phyloP scores from a whole-genome alignment of 1,140 invertebrate species.

The Nephila pilipes region DNA sequence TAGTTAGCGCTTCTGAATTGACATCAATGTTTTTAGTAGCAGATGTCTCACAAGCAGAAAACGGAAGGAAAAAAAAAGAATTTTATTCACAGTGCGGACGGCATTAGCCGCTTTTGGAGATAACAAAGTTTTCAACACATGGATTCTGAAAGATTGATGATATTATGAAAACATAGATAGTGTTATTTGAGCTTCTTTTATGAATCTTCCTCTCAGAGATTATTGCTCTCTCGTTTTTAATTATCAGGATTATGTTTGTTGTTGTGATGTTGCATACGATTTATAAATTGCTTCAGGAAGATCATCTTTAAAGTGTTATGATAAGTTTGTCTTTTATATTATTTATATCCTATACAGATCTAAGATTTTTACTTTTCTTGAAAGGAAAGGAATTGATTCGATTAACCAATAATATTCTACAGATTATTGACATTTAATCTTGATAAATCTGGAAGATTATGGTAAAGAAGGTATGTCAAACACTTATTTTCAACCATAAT shows the following conservation, averaged over 20 bases:
- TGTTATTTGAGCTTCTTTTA: neutral
- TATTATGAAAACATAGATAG: neutral
- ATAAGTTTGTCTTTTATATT: too few species aligned
- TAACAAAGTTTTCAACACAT: slow-evolving; percentile 27
- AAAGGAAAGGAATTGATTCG: too few species aligned
- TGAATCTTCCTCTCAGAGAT: neutral
- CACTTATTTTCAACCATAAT: too few species aligned
- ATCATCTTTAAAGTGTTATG: neutral
- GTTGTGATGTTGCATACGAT: neutral
- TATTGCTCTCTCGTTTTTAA: neutral
- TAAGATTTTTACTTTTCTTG: too few species aligned
- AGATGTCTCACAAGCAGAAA: slow-evolving; percentile 9
- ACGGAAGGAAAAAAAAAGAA: neutral
- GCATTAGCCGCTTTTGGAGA: neutral
- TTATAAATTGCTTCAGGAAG: neutral
- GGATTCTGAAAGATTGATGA: slow-evolving; percentile 11
- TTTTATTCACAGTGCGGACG: neutral
- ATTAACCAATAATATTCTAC: too few species aligned
- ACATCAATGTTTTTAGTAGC: neutral
- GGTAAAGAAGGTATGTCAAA: too few species aligned
- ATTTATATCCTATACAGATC: too few species aligned
- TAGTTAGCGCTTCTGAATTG: slow-evolving; percentile 43
- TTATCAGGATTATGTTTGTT: neutral
- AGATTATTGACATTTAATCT: too few species aligned
- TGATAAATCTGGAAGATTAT: too few species aligned